phyloP scores from a whole-genome alignment of 2,888 invertebrate genomes.

The Cosmia pyralina region DNA sequence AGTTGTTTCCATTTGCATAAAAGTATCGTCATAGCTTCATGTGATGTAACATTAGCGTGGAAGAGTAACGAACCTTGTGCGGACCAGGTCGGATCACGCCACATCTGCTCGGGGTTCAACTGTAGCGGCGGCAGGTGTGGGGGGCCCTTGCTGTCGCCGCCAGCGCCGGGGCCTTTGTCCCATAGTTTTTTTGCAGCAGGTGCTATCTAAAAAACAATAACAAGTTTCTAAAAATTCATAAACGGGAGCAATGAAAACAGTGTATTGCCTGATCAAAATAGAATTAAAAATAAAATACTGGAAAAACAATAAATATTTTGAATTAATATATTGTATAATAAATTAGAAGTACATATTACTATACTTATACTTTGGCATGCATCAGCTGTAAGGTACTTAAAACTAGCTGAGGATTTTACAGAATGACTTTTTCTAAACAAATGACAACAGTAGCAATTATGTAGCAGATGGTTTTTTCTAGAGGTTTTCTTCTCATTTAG shows the following conservation, averaged over 20 bases:
- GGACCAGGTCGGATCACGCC: slow-evolving; percentile 98
- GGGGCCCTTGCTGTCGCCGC: slow-evolving; percentile 94
- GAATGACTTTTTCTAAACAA: not conserved
- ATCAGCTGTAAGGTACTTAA: slow-evolving; percentile 15
- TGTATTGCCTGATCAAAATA: not conserved
- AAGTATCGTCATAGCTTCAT: not conserved
- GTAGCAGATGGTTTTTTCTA: not conserved
- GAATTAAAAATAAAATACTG: not conserved
- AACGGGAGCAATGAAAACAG: slow-evolving; percentile 9
- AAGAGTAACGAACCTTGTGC: slow-evolving; percentile 92
- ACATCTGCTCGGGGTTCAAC: slow-evolving; percentile 94
- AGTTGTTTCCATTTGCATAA: not conserved
- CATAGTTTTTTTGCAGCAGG: slow-evolving; percentile 98
- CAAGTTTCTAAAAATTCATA: slow-evolving; percentile 34
- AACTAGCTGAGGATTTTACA: not conserved
- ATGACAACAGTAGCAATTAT: slow-evolving; percentile 1
- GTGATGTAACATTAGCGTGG: slow-evolving; percentile 25
- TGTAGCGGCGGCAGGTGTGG: slow-evolving; percentile 93
- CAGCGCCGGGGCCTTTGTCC: slow-evolving; percentile 94
- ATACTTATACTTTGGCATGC: slow-evolving; percentile 6
- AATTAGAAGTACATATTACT: not conserved
- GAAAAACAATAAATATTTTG: slow-evolving; percentile 6
- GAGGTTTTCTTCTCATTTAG: slow-evolving; percentile 12
- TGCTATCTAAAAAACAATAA: slow-evolving; percentile 92
- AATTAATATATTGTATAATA: not conserved